Conservation (phyloP, 2,797 vertebrate species). For the Schizopygopsis malacanthus region DNA sequence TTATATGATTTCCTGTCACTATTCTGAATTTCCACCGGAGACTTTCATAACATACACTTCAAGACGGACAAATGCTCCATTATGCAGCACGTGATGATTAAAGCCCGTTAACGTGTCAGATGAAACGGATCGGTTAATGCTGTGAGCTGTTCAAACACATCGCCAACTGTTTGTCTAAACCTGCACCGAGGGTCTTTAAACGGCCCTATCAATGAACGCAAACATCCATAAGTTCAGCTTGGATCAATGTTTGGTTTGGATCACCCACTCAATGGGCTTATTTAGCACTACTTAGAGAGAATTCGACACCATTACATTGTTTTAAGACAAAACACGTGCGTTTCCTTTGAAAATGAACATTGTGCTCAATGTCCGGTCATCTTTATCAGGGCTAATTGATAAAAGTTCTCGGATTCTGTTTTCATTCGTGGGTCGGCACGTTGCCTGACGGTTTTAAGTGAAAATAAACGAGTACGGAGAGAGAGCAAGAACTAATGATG, state of each 20-base stretch:
- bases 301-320: conserved; percentile 56
- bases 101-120: conserved; percentile 55
- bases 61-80: conserved; percentile 56
- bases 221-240: conserved; percentile 57
- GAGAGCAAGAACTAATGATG: neutral
- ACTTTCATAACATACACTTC: conserved; percentile 44
- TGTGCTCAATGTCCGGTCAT: conserved; percentile 17
- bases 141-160: conserved; percentile 54
- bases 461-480: conserved; percentile 7
- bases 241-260: conserved; percentile 60
- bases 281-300: conserved; percentile 51
- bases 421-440: neutral
- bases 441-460: neutral
- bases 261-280: conserved; percentile 52
- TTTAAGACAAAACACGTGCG: conserved; percentile 53
- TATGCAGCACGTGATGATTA: conserved; percentile 52
- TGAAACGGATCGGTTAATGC: conserved; percentile 52
- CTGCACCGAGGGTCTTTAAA: conserved; percentile 55
- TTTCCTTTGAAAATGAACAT: conserved; percentile 44
- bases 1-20: conserved; percentile 48
- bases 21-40: conserved; percentile 44
- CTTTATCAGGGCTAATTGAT: conserved; percentile 41
- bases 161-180: conserved; percentile 54
- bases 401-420: conserved; percentile 12
- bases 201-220: conserved; percentile 56